These are phyloP conservation scores for Scopus umbretta DNA, from an alignment of 2,113 vertebrate species.

Conservation along the genomic window DNA sequence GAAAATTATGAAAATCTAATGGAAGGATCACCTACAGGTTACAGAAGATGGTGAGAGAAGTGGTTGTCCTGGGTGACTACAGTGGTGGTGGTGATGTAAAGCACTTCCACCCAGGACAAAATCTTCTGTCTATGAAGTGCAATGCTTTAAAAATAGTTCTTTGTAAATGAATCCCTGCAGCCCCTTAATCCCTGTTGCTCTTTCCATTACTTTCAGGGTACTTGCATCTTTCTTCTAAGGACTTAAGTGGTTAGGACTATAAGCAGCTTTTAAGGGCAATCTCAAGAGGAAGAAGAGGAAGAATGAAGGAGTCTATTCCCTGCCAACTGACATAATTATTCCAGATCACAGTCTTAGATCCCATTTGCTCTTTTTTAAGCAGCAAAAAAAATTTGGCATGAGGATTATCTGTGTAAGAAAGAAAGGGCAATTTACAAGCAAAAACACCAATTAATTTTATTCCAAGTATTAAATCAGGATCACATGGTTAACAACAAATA, in stretches of 20 bases:
- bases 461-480: neutral
- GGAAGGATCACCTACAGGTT: neutral
- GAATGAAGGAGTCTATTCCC: neutral
- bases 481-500: neutral
- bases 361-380: neutral
- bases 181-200: slow-evolving; percentile 41
- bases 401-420: neutral
- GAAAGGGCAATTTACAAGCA: neutral
- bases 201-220: slow-evolving; percentile 47
- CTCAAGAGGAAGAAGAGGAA: neutral
- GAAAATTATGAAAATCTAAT: neutral
- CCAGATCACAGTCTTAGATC: rapidly evolving
- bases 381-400: neutral
- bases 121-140: neutral
- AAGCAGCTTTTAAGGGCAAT: slow-evolving; percentile 58
- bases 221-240: slow-evolving; percentile 45
- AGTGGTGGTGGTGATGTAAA: neutral
- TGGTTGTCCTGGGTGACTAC: neutral
- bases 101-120: neutral
- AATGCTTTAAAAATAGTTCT: slow-evolving; percentile 24
- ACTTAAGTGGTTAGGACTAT: slow-evolving; percentile 38
- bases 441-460: neutral
- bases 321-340: neutral
- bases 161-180: slow-evolving; percentile 15
- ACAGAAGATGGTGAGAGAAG: neutral